Evolutionary conservation across 2,797 vertebrate species (phyloP), one percentile per base, ranked within the genome.

Genomic region (Dipus sagitta): DNA sequence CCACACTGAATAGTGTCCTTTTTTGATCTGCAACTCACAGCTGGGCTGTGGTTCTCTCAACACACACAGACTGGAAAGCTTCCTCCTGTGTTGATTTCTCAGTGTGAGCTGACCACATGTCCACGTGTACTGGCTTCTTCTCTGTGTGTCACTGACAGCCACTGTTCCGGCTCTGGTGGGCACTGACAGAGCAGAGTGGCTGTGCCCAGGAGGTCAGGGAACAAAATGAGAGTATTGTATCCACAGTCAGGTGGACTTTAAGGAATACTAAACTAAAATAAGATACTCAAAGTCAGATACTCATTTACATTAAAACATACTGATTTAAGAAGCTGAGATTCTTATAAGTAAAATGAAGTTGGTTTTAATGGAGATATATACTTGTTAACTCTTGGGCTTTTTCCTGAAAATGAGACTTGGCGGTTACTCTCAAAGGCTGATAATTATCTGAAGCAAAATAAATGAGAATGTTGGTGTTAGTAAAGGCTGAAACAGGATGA

Each of bases 61-160:
- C 62, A 82, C 67, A 86, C 28, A 34, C 9, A 70, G 87, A 81
- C 76, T n/a, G 64, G 38, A 87, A 87, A 42, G 74, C 87, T 83
- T 85, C 82, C 68, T 87, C 72, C 20, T 75, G 86, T 71, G 42
- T 67, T 79, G 74, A 91, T 94, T 92, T 94, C 95, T 89, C 74
- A 91, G 90, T 84, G 47, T 81, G 84, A 94, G 97, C 96, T 97
- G 97, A 93, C 90, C 83, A 68, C 72, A 86, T 4, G 17, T 65
- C 86, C 75, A 67, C 14, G 9, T 1, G 52, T 17, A 85, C 78
- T 96, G 96, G 96, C 97, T 98, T 98, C 96, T 96, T 97, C 77
- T 86, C 62, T 88, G 94, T 95, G 96, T 95, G 96, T 97, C 96
- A 60, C 96, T 97, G 96, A 95, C 97, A 98, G 96, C 96, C 96